These are phyloP conservation scores for Athripsodes cinereus DNA, from an alignment of 2,888 invertebrate species.

Conservation along the genomic window DNA sequence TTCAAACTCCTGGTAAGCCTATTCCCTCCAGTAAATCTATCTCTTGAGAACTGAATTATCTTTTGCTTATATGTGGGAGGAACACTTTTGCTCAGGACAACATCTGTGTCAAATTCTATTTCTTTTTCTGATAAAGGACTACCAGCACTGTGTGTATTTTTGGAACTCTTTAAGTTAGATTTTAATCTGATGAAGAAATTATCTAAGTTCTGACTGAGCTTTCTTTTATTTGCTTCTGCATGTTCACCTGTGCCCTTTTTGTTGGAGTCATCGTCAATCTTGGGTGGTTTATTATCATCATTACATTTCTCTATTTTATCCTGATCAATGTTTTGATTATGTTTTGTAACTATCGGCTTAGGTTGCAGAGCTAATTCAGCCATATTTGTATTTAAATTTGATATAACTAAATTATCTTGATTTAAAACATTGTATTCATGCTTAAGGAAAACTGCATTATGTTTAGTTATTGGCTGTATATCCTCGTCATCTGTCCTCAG, in stretches of 20 bases:
- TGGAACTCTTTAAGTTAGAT: conserved; percentile 19
- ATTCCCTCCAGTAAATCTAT: conserved; percentile 46
- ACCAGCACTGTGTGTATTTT: conserved; percentile 11
- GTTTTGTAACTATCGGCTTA: conserved; percentile 24
- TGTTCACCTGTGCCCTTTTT: conserved; percentile 27
- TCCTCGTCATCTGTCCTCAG: conserved; percentile 50
- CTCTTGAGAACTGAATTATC: conserved; percentile 45
- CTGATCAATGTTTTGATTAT: conserved; percentile 30
- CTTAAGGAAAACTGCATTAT: conserved; percentile 43
- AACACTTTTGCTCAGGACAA: conserved; percentile 46
- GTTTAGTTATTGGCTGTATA: conserved; percentile 43
- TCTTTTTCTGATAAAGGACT: conserved; percentile 8
- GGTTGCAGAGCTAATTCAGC: conserved; percentile 36
- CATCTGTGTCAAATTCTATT: conserved; percentile 13
- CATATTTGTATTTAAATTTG: conserved; percentile 48
- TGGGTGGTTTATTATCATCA: conserved; percentile 36
- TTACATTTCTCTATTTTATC: conserved; percentile 23
- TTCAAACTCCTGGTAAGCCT: conserved; percentile 47
- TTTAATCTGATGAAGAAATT: conserved; percentile 40
- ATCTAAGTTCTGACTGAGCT: conserved; percentile 41
- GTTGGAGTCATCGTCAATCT: conserved; percentile 35
- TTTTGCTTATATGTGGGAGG: conserved; percentile 50
- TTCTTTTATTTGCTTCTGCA: conserved; percentile 38
- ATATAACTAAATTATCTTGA: conserved; percentile 46
- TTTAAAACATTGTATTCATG: conserved; percentile 48